Evolutionary conservation across 2,113 vertebrate species (phyloP).

Genomic region (Falco punctatus): DNA sequence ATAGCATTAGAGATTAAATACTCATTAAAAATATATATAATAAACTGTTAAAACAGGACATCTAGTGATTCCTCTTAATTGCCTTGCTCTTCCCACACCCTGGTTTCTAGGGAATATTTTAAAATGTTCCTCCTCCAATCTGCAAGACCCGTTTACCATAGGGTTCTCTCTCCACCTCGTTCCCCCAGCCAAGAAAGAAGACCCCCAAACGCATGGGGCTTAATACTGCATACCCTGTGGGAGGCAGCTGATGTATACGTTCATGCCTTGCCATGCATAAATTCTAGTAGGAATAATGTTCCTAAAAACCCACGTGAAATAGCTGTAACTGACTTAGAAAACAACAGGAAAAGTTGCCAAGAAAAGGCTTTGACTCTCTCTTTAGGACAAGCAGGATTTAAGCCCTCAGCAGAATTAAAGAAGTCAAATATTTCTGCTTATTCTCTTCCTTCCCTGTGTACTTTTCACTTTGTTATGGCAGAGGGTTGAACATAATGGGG

Average conservation of each 20-base stretch:
- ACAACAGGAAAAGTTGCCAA: slow-evolving; percentile 23
- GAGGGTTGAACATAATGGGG: not conserved
- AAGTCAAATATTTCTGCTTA: not conserved
- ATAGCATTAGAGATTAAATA: slow-evolving; percentile 51
- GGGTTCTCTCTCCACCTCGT: not conserved
- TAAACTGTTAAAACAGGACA: slow-evolving; percentile 10
- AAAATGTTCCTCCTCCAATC: not conserved
- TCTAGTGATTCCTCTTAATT: slow-evolving; percentile 42
- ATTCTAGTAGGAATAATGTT: not conserved
- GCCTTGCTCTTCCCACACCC: slow-evolving; percentile 28
- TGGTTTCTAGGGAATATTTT: not conserved
- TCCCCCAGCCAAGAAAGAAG: not conserved
- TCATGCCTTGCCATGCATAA: not conserved
- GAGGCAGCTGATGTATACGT: not conserved
- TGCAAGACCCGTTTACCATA: not conserved
- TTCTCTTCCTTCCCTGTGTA: not conserved
- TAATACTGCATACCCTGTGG: not conserved
- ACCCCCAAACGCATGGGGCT: not conserved
- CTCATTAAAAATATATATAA: slow-evolving; percentile 45
- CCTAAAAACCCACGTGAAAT: slow-evolving; percentile 2
- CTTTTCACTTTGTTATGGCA: not conserved
- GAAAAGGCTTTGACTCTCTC: not conserved
- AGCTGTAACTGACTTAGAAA: not conserved
- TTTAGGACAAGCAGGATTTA: not conserved
- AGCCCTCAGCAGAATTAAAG: not conserved